Percentiles rank a stretch among this genome's conserved stretches.
These are phyloP conservation scores for Adela reaumurella DNA, from an alignment of 2,888 invertebrate genomes.

Conservation along the genomic window DNA sequence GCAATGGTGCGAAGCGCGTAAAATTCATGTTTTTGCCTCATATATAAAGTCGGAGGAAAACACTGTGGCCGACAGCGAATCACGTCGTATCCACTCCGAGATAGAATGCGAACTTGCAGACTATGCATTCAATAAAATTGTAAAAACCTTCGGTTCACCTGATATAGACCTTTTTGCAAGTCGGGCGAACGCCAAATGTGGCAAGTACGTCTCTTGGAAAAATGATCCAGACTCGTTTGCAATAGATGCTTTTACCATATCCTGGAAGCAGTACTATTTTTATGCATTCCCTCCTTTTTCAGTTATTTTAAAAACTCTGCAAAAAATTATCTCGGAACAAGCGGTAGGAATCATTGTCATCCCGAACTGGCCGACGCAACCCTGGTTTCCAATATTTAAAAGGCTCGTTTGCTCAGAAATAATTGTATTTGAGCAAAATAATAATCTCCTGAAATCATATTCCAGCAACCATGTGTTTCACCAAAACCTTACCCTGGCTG, in stretches of 20 bases:
- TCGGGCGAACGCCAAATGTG: slow-evolving; percentile 8
- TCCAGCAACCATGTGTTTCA: not conserved
- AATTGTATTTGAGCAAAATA: not conserved
- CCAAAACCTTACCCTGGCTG: slow-evolving; percentile 1
- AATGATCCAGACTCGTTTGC: slow-evolving; percentile 5
- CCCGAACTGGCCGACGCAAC: slow-evolving; percentile 10
- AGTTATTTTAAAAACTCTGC: slow-evolving; percentile 8
- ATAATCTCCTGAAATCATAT: not conserved
- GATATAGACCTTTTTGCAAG: slow-evolving; percentile 10
- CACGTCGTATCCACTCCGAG: slow-evolving; percentile 2
- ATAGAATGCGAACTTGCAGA: slow-evolving; percentile 6
- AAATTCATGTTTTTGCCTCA: slow-evolving; percentile 6
- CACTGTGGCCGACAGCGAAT: slow-evolving; percentile 6
- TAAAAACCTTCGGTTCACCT: slow-evolving; percentile 6
- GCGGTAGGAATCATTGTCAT: slow-evolving; percentile 8
- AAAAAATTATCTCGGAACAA: slow-evolving; percentile 9
- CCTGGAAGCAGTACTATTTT: slow-evolving; percentile 7
- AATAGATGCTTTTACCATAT: slow-evolving; percentile 10
- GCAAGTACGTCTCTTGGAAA: slow-evolving; percentile 7
- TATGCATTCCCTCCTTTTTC: slow-evolving; percentile 10
- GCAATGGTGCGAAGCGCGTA: not conserved
- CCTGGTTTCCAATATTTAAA: slow-evolving; percentile 9
- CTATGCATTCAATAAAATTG: slow-evolving; percentile 3
- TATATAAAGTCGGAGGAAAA: too few relatives aligned
- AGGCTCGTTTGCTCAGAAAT: not conserved